phyloP scores from a whole-genome alignment of 2,797 vertebrate species.

The Lates japonicus region DNA sequence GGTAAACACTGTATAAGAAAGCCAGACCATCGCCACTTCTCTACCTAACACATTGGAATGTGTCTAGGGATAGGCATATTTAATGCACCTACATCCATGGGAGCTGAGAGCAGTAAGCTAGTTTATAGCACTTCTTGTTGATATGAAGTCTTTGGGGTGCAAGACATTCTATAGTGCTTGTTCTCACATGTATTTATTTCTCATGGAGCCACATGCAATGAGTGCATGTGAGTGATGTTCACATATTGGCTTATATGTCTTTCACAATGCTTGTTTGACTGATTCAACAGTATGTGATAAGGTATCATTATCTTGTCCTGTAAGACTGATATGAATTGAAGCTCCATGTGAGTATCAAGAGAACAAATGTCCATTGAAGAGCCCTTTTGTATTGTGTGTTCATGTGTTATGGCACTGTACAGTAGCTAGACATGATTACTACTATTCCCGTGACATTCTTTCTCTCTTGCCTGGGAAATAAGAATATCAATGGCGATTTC shows the following conservation, averaged over 20 bases:
- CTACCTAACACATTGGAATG: conserved; percentile 62
- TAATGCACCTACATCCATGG: conserved; percentile 69
- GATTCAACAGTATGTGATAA: conserved; percentile 57
- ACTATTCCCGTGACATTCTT: too few species aligned
- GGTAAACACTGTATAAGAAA: conserved; percentile 87
- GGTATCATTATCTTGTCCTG: conserved; percentile 81
- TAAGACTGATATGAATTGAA: conserved; percentile 78
- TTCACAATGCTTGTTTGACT: conserved; percentile 60
- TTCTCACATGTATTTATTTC: conserved; percentile 48
- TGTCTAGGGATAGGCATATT: conserved; percentile 57
- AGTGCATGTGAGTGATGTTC: conserved; percentile 64
- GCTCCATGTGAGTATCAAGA: conserved; percentile 68
- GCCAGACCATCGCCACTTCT: conserved; percentile 79
- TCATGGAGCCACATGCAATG: conserved; percentile 56
- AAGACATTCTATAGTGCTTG: conserved; percentile 63
- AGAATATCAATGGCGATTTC: conserved; percentile 52
- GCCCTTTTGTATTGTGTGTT: conserved; percentile 85
- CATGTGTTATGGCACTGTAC: conserved; percentile 65
- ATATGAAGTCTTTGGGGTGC: conserved; percentile 74
- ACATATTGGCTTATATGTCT: conserved; percentile 42
- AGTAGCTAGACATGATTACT: conserved; percentile 66
- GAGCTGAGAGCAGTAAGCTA: conserved; percentile 56
- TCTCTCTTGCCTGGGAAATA: conserved; percentile 76
- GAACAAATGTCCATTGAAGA: conserved; percentile 80
- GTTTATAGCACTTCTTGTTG: conserved; percentile 50